These are phyloP conservation scores for Antechinus stuartii DNA, from an alignment of 2,113 vertebrate genomes.

Conservation along the genomic window DNA sequence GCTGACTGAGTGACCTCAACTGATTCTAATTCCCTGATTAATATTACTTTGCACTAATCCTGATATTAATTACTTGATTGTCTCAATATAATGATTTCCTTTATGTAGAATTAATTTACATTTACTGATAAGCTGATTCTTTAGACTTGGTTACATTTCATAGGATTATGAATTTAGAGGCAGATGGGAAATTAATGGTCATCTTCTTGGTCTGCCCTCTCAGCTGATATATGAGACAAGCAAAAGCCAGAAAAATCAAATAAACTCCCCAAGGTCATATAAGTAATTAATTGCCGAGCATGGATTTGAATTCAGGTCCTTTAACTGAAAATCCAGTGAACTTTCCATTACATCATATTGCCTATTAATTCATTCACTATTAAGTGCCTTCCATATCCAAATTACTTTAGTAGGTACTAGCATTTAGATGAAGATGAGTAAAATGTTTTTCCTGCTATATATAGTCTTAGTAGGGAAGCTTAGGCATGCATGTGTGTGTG, in stretches of 20 bases:
- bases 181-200: background rate
- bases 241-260: background rate
- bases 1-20: background rate
- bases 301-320: background rate
- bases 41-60: background rate
- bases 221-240: background rate
- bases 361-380: background rate
- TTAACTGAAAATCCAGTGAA: background rate
- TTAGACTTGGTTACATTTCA: background rate
- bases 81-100: background rate
- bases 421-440: background rate
- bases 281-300: background rate
- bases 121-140: constrained; percentile 22
- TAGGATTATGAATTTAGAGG: background rate
- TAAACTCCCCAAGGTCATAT: background rate
- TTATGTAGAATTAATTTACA: background rate
- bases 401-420: background rate
- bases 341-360: background rate
- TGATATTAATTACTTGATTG: background rate
- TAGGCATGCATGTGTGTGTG: background rate
- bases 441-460: background rate
- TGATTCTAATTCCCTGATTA: background rate
- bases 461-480: background rate
- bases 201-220: background rate
- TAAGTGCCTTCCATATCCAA: background rate